A percentile compares a stretch with the other conserved stretches of the same genome.
Evolutionary conservation across 2,113 vertebrate species (phyloP).

Genomic region (Riparia riparia): DNA sequence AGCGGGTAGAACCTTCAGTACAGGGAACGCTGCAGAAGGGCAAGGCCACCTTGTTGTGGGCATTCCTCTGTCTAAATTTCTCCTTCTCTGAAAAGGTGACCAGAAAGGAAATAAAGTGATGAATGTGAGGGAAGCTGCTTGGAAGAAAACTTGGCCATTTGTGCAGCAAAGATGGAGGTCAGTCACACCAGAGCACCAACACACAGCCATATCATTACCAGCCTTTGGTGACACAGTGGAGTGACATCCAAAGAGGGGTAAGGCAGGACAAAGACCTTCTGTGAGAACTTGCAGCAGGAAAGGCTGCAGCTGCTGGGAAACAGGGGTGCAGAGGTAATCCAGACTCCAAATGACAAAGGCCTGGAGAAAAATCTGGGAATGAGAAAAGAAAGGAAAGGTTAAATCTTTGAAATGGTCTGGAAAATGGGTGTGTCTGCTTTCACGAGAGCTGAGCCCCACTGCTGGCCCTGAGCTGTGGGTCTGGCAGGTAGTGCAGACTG

Average conservation of each 20-base stretch:
- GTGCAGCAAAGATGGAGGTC: neutral
- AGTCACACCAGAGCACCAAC: neutral
- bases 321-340: neutral
- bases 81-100: neutral
- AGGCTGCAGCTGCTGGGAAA: neutral
- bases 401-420: neutral
- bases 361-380: neutral
- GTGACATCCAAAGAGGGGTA: fast-evolving
- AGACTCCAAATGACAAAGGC: neutral
- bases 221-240: neutral
- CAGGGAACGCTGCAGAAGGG: neutral
- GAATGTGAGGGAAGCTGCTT: neutral
- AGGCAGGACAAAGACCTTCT: neutral
- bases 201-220: neutral
- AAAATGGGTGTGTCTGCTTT: neutral
- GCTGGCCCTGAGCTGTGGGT: fast-evolving
- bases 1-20: neutral
- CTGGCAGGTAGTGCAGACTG: fast-evolving
- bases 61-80: neutral
- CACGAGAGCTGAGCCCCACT: neutral
- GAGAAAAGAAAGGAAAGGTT: neutral
- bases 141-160: neutral
- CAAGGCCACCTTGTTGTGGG: neutral
- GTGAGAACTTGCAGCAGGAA: neutral
- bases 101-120: neutral